phyloP scores from a whole-genome alignment of 2,113 vertebrate species.

The Benitochromis conjunctus region DNA sequence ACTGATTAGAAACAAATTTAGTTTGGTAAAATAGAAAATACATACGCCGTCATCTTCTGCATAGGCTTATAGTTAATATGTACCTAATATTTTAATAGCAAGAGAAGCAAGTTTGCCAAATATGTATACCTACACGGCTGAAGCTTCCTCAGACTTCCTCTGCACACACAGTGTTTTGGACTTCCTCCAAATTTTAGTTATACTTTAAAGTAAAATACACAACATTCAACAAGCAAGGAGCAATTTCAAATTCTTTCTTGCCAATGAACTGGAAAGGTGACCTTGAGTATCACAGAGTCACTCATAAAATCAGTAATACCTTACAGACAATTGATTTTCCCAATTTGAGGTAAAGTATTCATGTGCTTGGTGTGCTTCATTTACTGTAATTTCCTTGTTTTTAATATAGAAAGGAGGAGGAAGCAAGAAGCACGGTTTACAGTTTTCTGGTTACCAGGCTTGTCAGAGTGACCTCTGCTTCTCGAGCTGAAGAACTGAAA shows the following conservation, averaged over 20 bases:
- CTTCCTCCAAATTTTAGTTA: background rate
- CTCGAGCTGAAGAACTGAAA: background rate
- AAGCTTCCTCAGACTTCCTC: background rate
- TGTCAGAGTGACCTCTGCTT: background rate
- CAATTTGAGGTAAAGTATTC: fast-evolving
- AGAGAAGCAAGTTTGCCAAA: background rate
- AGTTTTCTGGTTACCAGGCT: background rate
- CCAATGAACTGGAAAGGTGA: background rate
- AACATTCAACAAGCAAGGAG: background rate
- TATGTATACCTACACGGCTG: too few species aligned
- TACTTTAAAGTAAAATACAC: background rate
- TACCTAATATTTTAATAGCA: background rate
- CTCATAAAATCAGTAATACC: background rate
- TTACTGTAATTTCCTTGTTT: background rate
- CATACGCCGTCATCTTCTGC: too few species aligned
- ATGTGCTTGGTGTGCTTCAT: fast-evolving
- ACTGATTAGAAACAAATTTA: background rate
- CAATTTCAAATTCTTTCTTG: background rate
- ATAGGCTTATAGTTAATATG: background rate
- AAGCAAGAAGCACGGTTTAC: background rate
- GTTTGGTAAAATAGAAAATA: background rate
- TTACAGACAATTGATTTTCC: background rate
- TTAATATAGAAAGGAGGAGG: background rate
- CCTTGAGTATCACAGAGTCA: background rate
- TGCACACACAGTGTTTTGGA: background rate